Base-by-base conservation (phyloP, 2,888 invertebrate species). In the Camponotus fellah region DNA sequence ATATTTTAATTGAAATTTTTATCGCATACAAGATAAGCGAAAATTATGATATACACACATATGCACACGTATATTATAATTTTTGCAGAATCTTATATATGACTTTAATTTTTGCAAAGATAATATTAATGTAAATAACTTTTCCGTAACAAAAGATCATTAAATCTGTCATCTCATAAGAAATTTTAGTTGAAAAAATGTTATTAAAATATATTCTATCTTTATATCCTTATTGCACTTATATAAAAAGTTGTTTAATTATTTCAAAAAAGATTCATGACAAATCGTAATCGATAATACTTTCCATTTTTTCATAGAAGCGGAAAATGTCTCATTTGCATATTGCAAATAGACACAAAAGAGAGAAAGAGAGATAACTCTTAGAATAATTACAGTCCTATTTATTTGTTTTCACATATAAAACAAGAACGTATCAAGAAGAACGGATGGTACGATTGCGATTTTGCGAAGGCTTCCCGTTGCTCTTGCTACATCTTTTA, bases 401-500 rank as follows among this genome's bases (percentile, higher is more conserved):
- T 90, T 90, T 90, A 90, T 90, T 90, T 75, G 85, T 89, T 84
- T 85, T 82, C 84, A 85, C 85, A 87, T 90, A 87, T 87, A 88
- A 90, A 90, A 26, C 26, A 26, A 26, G 26, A 26, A 90, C 80
- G 87, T 84, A 90, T 86, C 87, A 86, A 86, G 87, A 64, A 83
- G 66, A 87, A 86, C 82, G 72, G 71, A n/a, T 53, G 8, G 8
- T 53, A 17, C 58, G 12, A 21, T 46, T 14, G 68, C 71, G 17
- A 32, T 60, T 26, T 76, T 14, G 26, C 34, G 53, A 17, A 34
- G 43, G 46, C 69, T 88, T 79, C 84, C 53, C 80, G 83, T 88
- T 89, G 72, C 85, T 87, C 87, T 86, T 87, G 85, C 85, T 87
- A 88, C 90, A 85, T 83, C 72, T 58, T 86, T 75, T 85, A 79